Base-by-base conservation (phyloP, 2,888 invertebrate genomes). In the Lycaena phlaeas region DNA sequence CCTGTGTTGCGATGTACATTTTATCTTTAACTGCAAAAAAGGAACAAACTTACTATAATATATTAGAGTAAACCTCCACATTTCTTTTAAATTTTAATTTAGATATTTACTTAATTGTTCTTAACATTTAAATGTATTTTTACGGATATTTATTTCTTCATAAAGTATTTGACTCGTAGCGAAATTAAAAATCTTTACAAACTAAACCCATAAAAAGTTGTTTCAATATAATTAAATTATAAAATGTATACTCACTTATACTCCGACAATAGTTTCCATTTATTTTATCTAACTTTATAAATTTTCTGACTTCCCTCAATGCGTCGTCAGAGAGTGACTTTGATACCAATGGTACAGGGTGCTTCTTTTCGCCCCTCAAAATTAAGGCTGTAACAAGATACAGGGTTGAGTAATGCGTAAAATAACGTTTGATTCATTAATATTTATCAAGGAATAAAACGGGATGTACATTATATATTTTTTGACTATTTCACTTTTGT, bases 1-100 rank as follows among this genome's bases (percentile, higher is more conserved):
- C 92, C 81, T 98, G 97, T 0, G 97, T 95, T 0, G 95, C 95
- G 53, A 96, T 94, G 64, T 96, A 96, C 2, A 87, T 82, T 71
- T 93, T 93, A 37, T 71, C 65, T 48, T 67, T 69, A 1, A 68
- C 81, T 79, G 56, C 11, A 68, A 70, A 14, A n/a, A 36, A 42
- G 40, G 30, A 10, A 36, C n/a, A n/a, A n/a, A n/a, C n/a, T n/a
- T n/a, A 27, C 10, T n/a, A n/a, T n/a, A n/a, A n/a, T n/a, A n/a
- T n/a, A n/a, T n/a, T n/a, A n/a, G n/a, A 17, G 9, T 29, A 12
- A 14, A 26, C 25, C 4, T 4, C 5, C 4, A 5, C 4, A 2
- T 11, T 11, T 5, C 5, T 28, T 11, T 11, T n/a, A n/a, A n/a
- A n/a, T n/a, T 10, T 28, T 12, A 6, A 9, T 1, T 14, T 2